Base-by-base conservation (phyloP, 2,113 vertebrate genomes). In the Centropus bengalensis region DNA sequence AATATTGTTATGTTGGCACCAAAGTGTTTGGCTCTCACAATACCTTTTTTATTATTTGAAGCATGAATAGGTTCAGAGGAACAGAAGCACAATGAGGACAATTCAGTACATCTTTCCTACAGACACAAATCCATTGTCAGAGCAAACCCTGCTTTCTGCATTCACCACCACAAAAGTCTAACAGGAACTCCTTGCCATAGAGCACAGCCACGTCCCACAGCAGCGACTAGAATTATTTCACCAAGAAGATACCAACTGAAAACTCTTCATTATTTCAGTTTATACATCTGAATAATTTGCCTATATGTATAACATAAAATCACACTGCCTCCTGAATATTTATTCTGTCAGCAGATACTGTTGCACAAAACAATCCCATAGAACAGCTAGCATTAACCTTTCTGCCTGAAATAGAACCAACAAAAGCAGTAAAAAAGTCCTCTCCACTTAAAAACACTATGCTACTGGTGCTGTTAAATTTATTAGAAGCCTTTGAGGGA, bases 1-100 rank as follows among this genome's bases (percentile, higher is more conserved):
- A 97, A 94, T 91, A 96, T 83, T 94, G 91, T 91, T 86, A 59
- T 2, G 40, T 54, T 91, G 88, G 79, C 89, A 84, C 21, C 6
- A 28, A 93, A 91, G 85, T 13, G 49, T 75, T 93, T 80, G 81
- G 85, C 85, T 94, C 73, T 83, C 44, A 86, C 82, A 94, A 91
- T 68, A 79, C 30, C 30, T 76, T 73, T 82, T 91, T 89, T 55
- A 40, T 82, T 88, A 68, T 70, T 13, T 78, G 82, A 88, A 86
- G 71, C 68, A 67, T 68, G 76, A 96, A 93, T 66, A 82, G 86
- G 40, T 88, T 78, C 52, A 54, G 56, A 81, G 68, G 80, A 83
- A 32, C 27, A 81, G 79, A 84, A 86, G 66, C 91, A 96, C 93
- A 91, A 91, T 56, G 76, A 56, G 77, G 40, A 88, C 73, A 2